Conservation (phyloP, 2,113 vertebrate genomes). For the Macroglossus sobrinus region DNA sequence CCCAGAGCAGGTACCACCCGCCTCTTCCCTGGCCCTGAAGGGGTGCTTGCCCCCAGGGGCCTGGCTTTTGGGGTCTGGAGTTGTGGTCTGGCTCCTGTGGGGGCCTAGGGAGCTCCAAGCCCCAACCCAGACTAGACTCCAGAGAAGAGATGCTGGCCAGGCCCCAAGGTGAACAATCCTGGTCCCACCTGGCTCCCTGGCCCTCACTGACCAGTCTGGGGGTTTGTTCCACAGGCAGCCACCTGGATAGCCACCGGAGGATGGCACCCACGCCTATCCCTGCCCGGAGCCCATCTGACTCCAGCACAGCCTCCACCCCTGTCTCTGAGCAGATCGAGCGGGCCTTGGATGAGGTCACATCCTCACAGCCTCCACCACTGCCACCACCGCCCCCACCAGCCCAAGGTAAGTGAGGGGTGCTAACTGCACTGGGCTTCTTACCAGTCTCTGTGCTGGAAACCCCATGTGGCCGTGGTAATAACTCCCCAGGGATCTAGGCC, state of each 20-base stretch:
- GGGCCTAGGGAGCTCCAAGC: conserved; percentile 61
- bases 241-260: conserved; percentile 85
- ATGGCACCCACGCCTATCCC: conserved; percentile 76
- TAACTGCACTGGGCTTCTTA: background rate
- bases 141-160: conserved; percentile 52
- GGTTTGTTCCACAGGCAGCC: conserved; percentile 82
- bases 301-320: conserved; percentile 80
- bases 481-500: background rate
- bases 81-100: conserved; percentile 46
- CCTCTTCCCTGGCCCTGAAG: conserved; percentile 58
- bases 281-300: conserved; percentile 83
- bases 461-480: background rate
- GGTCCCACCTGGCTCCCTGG: background rate
- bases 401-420: conserved; percentile 51
- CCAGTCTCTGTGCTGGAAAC: background rate
- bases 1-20: conserved; percentile 55
- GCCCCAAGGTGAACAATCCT: conserved; percentile 47
- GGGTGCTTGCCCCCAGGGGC: conserved; percentile 43
- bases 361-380: conserved; percentile 72
- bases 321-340: conserved; percentile 72
- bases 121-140: conserved; percentile 55
- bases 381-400: conserved; percentile 73
- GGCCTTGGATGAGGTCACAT: conserved; percentile 69
- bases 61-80: conserved; percentile 38
- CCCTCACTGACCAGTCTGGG: conserved; percentile 20